Evolutionary conservation across 2,113 vertebrate species (phyloP).

Genomic region (Myxocyprinus asiaticus): DNA sequence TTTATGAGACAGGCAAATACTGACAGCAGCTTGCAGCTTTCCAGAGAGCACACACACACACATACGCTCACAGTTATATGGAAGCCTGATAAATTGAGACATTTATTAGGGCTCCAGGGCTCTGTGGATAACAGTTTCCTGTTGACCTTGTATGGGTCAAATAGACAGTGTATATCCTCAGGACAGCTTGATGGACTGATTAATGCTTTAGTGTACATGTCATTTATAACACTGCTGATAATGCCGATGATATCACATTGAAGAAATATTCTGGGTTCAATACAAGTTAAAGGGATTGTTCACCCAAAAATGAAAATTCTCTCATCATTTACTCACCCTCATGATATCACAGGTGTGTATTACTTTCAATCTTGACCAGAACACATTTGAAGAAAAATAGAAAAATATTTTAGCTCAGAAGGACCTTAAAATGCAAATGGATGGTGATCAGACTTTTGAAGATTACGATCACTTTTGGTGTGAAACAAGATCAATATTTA

Average conservation of each 20-base stretch:
- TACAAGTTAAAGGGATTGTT: no score
- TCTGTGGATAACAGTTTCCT: conserved; percentile 2
- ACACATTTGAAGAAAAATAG: no score
- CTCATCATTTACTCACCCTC: no score
- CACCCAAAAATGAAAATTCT: no score
- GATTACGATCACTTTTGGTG: not conserved
- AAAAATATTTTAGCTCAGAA: no score
- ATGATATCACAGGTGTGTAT: no score
- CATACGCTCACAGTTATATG: not conserved
- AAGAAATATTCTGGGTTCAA: no score
- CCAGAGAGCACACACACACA: conserved; percentile 2
- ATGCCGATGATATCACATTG: conserved; percentile 1
- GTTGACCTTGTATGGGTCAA: conserved; percentile 28
- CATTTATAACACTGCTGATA: conserved; percentile 11
- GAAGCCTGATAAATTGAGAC: conserved; percentile 32
- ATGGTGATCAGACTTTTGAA: no score
- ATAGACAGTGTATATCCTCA: not conserved
- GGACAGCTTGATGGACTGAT: conserved; percentile 17
- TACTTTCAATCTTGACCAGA: no score
- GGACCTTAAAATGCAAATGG: no score
- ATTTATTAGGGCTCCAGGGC: conserved; percentile 4
- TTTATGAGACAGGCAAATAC: conserved; percentile 55
- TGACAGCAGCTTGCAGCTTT: conserved; percentile 39
- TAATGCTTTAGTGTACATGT: conserved; percentile 15
- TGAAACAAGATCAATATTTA: no score